Evolutionary conservation across 2,888 invertebrate species (phyloP), one percentile per base, ranked within the genome.

Genomic region (Noctua comes): DNA sequence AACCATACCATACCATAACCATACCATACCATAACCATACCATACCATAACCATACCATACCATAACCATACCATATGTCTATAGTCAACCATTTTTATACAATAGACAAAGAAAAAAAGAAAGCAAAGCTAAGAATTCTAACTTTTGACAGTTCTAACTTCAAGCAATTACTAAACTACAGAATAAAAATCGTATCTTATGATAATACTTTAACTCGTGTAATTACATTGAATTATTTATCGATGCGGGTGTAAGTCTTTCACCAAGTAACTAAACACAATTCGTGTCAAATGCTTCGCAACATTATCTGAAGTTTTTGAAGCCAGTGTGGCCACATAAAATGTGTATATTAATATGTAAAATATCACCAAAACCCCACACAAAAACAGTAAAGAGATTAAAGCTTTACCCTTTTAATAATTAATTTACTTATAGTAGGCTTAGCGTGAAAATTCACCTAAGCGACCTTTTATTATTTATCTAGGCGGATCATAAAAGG

Each of bases 341-440:
- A 43, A 83, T 48, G 7, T n/a, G 43, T 40, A 46, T 27, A 24
- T 68, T 57, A 31, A 31, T 31, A 64, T n/a, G 65, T 59, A 76
- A 62, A 80, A 81, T 84, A 75, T 82, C 64, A 77, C 71, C 54
- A 64, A 85, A 68, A n/a, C 72, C 46, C 16, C 36, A 36, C 54
- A 71, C 73, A 71, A 85, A 80, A 85, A 69, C 72, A 51, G 69
- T 77, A 72, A 76, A 83, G 69, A 51, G 83, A 84, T 84, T 81
- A 81, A 81, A 71, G 71, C 62, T 62, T 40, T 77, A 79, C 84
- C 84, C 74, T 84, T 77, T 85, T 62, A 85, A 84, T 84, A 84
- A 85, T 85, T 77, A 78, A 85, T 81, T 85, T 85, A 70, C 69
- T 72, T 69, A 73, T 73, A 84, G 84, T 77, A 68, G 72, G 77